Base-by-base conservation (phyloP, 2,888 invertebrate genomes). In the Conistra vaccinii region DNA sequence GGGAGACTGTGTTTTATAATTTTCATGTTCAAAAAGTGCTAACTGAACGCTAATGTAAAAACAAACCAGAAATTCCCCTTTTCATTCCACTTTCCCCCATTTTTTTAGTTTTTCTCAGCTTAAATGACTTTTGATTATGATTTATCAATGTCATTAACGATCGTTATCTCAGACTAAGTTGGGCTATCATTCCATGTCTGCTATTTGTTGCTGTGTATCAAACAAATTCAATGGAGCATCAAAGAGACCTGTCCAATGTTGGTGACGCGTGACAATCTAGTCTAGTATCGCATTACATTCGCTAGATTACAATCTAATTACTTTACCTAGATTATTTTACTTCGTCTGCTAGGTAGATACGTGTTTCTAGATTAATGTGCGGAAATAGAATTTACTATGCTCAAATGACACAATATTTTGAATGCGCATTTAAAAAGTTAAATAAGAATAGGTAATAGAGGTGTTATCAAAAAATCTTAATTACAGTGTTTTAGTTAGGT, bases 401-500 rank as follows among this genome's bases (percentile, higher is more conserved):
- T 26, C 29, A 78, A 71, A 68, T 72, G 65, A 68, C 66, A 73
- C 63, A 60, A 78, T 73, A 73, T 66, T 53, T 35, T 60, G 48
- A 78, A 76, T 55, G 71, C 35, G 65, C 58, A 39, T 70, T 74
- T 63, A 63, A 73, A 71, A 80, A 65, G 69, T 70, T 70, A 65
- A 71, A 76, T 70, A 80, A 78, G 82, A 85, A 82, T 82, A 73
- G 66, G 62, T 62, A 83, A 81, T 81, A 75, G 58, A 80, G 62
- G 39, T 72, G 63, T 71, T 75, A 86, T 85, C 80, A 78, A 67
- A 75, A 78, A 82, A 77, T 79, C 84, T 86, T 85, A 85, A 84
- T 85, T 85, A 76, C 67, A 74, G 62, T 66, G 69, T 85, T 72
- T 73, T 57, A 69, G 70, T 42, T 9, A 62, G 51, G 71, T 85